Conservation (phyloP, 2,888 invertebrate genomes). For the Furcula furcula region DNA sequence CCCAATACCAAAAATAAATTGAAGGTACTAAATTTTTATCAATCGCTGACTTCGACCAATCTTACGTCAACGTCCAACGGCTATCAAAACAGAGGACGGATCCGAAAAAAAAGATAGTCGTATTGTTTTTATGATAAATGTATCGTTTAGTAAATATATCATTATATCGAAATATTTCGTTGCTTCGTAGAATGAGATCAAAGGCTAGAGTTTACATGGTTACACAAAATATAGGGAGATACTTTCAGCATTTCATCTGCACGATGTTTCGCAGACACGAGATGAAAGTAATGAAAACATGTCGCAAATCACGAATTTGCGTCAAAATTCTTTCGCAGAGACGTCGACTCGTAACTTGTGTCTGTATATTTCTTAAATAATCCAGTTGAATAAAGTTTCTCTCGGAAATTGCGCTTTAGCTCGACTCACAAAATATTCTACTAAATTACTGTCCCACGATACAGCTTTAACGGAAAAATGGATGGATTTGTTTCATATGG, state of each 20-base stretch:
- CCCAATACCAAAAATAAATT: constrained; percentile 1
- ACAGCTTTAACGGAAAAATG: too few relatives aligned
- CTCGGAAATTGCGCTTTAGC: neutral
- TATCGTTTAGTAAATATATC: neutral
- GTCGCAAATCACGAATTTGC: constrained; percentile 29
- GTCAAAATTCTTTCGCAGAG: constrained; percentile 26
- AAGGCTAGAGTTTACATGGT: constrained; percentile 12
- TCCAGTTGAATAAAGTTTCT: constrained; percentile 2
- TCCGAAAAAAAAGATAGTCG: neutral
- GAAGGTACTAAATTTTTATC: constrained; percentile 1
- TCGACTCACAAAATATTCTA: neutral
- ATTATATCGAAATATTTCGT: constrained; percentile 1
- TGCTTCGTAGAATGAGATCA: constrained; percentile 13
- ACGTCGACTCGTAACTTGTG: constrained; percentile 13
- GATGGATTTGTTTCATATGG: too few relatives aligned
- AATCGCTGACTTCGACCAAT: neutral
- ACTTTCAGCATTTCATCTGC: constrained; percentile 25
- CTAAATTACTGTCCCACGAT: too few relatives aligned
- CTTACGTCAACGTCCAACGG: neutral
- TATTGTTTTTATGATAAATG: neutral
- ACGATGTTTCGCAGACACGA: constrained; percentile 19
- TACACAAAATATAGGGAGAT: constrained; percentile 17
- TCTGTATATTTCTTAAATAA: constrained; percentile 15
- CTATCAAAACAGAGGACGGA: too few relatives aligned
- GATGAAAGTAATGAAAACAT: constrained; percentile 35